phyloP scores from a whole-genome alignment of 1,140 invertebrate genomes.

The Leptinotarsa texana region DNA sequence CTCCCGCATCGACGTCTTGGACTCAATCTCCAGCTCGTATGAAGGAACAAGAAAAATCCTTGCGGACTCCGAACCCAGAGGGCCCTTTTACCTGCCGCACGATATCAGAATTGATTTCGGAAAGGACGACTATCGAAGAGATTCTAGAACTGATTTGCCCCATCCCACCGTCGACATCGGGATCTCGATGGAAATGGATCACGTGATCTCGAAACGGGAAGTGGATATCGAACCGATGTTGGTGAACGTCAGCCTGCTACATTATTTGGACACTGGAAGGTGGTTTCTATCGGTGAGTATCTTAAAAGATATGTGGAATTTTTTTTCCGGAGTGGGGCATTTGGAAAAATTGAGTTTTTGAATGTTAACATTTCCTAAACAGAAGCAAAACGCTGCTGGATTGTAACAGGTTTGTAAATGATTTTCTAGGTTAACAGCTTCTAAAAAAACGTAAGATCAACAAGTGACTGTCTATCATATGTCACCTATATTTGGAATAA shows the following conservation, averaged over 20 bases:
- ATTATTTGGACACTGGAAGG: slow-evolving; percentile 88
- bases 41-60: slow-evolving; percentile 57
- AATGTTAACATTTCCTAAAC: not conserved
- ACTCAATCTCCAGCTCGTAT: slow-evolving; percentile 60
- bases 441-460: no score
- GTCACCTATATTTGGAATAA: no score
- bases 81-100: slow-evolving; percentile 49
- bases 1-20: slow-evolving; percentile 54
- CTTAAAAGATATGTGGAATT: not conserved
- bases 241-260: slow-evolving; percentile 81
- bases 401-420: no score
- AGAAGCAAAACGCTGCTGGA: no score
- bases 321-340: not conserved
- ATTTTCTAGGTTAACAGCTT: no score
- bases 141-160: slow-evolving; percentile 48
- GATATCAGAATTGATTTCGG: slow-evolving; percentile 45
- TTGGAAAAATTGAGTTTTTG: not conserved
- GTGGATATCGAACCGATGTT: slow-evolving; percentile 68
- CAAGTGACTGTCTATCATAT: no score
- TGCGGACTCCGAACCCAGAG: slow-evolving; percentile 54
- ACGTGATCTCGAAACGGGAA: slow-evolving; percentile 63
- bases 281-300: slow-evolving; percentile 82
- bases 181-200: slow-evolving; percentile 56
- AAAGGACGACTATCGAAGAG: slow-evolving; percentile 31
- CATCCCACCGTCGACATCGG: slow-evolving; percentile 55